phyloP scores from a whole-genome alignment of 37 sponge, comb jelly and placozoan species.

The Aplysina aerophoba region DNA sequence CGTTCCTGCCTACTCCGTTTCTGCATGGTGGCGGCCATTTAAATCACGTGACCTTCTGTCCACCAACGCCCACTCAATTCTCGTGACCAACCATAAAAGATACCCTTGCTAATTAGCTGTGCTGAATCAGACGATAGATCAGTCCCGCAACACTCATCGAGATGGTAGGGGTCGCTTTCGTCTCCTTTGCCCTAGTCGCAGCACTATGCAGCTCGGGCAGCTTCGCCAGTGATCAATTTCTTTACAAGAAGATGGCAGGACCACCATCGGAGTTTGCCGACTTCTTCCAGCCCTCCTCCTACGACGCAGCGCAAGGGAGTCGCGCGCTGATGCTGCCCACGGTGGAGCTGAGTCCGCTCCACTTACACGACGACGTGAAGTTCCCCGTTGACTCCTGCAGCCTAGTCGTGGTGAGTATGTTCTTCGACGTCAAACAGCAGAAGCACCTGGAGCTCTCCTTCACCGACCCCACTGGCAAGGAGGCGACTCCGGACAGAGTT shows the following conservation, averaged over 20 bases:
- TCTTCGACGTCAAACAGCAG: neutral
- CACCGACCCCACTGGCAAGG: neutral
- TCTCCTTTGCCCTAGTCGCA: too few relatives aligned
- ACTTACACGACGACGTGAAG: neutral
- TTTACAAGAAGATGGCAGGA: constrained; percentile 35
- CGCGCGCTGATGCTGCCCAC: neutral
- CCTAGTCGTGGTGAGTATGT: neutral
- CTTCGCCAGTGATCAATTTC: too few relatives aligned
- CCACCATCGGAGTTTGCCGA: constrained; percentile 31
- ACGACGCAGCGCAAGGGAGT: constrained; percentile 9
- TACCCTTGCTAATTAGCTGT: too few relatives aligned
- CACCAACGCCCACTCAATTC: neutral
- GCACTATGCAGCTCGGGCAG: too few relatives aligned
- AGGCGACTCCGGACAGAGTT: neutral
- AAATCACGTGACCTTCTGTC: neutral
- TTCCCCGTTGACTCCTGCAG: constrained; percentile 18
- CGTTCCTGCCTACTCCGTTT: neutral
- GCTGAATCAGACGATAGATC: too few relatives aligned
- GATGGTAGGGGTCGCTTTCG: neutral
- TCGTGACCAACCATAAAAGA: too few relatives aligned
- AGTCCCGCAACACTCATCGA: neutral
- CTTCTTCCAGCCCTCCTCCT: constrained; percentile 16
- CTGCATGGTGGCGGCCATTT: neutral
- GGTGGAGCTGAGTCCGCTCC: constrained; percentile 5
- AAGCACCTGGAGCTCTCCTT: constrained; percentile 9